These are phyloP conservation scores for Nephrocerus scutellatus DNA, from an alignment of 2,888 invertebrate genomes.

Conservation along the genomic window DNA sequence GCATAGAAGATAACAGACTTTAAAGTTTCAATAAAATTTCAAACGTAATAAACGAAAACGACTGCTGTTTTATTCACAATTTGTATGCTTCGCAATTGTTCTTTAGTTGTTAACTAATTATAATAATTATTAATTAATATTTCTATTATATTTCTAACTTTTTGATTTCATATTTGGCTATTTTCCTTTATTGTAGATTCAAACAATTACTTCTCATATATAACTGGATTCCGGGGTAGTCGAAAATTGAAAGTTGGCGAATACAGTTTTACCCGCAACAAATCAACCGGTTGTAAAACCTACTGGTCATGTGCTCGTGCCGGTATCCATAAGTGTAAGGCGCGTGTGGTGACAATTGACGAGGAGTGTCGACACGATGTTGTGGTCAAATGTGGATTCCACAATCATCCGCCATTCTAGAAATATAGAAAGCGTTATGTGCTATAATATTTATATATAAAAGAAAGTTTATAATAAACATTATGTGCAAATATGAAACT, in stretches of 20 bases:
- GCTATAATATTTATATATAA: too few species aligned
- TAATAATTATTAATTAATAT: constrained; percentile 27
- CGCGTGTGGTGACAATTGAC: constrained; percentile 45
- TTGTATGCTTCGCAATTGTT: too few species aligned
- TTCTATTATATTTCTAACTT: constrained; percentile 13
- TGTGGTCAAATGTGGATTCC: constrained; percentile 44
- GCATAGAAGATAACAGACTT: too few species aligned
- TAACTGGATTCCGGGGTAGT: constrained; percentile 47
- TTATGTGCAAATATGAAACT: too few species aligned
- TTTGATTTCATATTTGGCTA: constrained; percentile 5
- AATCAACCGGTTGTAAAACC: constrained; percentile 42
- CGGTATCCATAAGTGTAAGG: constrained; percentile 47
- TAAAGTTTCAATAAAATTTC: too few species aligned
- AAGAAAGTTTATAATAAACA: too few species aligned
- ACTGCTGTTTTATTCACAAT: too few species aligned
- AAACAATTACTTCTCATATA: constrained; percentile 41
- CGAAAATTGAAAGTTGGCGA: constrained; percentile 47
- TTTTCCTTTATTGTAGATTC: constrained; percentile 9
- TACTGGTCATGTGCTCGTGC: constrained; percentile 49
- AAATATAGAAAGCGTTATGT: too few species aligned
- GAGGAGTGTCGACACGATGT: constrained; percentile 42
- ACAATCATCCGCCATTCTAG: constrained; percentile 48
- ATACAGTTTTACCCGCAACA: constrained; percentile 47
- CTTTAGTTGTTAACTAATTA: too few species aligned
- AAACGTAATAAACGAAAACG: too few species aligned